Evolutionary conservation across 2,888 invertebrate species (phyloP), one percentile per base, ranked within the genome.

Genomic region (Brachyopa scutellaris): DNA sequence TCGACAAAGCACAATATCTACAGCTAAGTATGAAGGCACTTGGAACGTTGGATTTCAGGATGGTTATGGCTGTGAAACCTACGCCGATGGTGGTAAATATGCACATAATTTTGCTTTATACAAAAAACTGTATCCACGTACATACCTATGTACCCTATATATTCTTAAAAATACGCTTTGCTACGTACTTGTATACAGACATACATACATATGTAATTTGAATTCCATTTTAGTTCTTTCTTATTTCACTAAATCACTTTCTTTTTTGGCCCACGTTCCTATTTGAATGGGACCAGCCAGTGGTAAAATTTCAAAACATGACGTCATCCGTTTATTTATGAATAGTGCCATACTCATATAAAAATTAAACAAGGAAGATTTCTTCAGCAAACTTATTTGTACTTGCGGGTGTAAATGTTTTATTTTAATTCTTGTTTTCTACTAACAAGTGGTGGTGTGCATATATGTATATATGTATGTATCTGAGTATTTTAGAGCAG

Each of bases 1-100:
- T 64, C 93, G 99, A 72, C 97, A 98, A 91, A 98, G 98, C 88
- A 95, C 96, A 84, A 96, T 97, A 84, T 98, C 98, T 86, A 97
- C 96, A 86, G 98, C 98, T 88, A 97, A 97, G 91, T 98, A 98
- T 92, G 97, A 98, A 91, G 98, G 98, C 88, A 98, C 98, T 84
- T 99, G 99, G 99, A 97, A 99, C 86, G 97, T 96, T 87, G 99
- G 99, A 85, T 94, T 99, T 82, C 99, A 99, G 91, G 99, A 99
- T 91, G 99, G 99, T 86, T 99, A 99, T 92, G 99, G 99, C 86
- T 98, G 98, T 55, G 99, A 99, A 92, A 99, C 98, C 79, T 99
- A 99, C 91, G 99, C 99, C 77, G 99, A 99, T 92, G 98, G 98
- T 91, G 99, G 99, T 99, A 91, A 94, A 95, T 92, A 33, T 47